Evolutionary conservation across 53 echinoderm and acorn worm genomes (phyloP).

Genomic region (Crossaster papposus): DNA sequence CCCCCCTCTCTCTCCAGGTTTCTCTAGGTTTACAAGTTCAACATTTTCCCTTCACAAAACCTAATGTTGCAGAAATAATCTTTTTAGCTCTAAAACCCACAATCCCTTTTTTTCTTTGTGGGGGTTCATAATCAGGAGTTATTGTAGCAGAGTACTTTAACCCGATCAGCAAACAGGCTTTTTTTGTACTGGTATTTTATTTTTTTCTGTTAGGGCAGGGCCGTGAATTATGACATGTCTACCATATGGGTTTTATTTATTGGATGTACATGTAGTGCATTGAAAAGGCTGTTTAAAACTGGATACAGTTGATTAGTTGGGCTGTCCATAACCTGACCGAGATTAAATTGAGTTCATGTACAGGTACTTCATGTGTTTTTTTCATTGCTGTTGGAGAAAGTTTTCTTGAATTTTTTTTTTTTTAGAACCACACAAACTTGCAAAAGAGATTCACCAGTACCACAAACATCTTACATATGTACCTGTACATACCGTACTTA

Average conservation of each 20-base stretch:
- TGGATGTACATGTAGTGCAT: conserved; percentile 6
- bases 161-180: background rate
- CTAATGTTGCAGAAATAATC: conserved; percentile 43
- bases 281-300: background rate
- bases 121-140: background rate
- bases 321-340: background rate
- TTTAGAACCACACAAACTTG: no score
- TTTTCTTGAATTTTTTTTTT: no score
- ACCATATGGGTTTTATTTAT: conserved; percentile 44
- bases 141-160: conserved; percentile 20
- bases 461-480: no score
- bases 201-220: background rate
- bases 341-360: background rate
- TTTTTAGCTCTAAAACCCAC: conserved; percentile 28
- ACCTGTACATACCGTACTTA: no score
- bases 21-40: background rate
- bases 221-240: background rate
- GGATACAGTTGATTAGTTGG: conserved; percentile 21
- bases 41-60: background rate
- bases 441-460: no score
- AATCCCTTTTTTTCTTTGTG: background rate
- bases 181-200: conserved; percentile 1
- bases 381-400: background rate
- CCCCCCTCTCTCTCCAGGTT: no score
- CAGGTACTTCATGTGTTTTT: no score